phyloP scores from a whole-genome alignment of 2,797 vertebrate species.

The Tragopan temminckii region DNA sequence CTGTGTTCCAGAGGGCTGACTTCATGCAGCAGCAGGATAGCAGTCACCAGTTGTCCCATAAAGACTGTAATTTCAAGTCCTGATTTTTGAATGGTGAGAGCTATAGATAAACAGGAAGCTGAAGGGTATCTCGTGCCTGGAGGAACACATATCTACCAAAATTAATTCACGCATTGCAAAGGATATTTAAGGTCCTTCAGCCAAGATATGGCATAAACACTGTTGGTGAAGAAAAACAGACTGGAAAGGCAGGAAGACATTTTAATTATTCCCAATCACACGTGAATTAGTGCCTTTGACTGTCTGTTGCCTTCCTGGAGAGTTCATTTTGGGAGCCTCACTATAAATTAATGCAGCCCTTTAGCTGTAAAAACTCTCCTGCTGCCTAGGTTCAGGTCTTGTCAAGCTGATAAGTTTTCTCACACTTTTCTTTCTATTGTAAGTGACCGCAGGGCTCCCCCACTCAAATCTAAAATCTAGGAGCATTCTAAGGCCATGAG shows the following conservation, averaged over 20 bases:
- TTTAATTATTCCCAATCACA: constrained; percentile 34
- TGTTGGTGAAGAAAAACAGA: constrained; percentile 19
- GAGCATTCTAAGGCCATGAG: background rate
- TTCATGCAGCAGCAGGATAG: constrained; percentile 55
- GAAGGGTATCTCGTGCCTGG: background rate
- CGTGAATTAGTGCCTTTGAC: background rate
- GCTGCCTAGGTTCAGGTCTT: background rate
- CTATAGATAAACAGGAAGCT: constrained; percentile 34
- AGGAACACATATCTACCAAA: background rate
- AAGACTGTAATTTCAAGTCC: constrained; percentile 9
- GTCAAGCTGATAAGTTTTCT: background rate
- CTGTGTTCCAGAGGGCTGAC: constrained; percentile 52
- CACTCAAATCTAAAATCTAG: background rate
- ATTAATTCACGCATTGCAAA: background rate
- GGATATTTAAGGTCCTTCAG: background rate
- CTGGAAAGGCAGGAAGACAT: background rate
- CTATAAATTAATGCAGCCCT: background rate
- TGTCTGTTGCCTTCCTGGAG: background rate
- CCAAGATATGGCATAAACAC: background rate
- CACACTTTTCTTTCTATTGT: background rate
- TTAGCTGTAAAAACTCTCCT: background rate
- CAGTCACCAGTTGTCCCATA: background rate
- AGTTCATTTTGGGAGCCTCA: background rate
- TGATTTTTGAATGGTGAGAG: constrained; percentile 42
- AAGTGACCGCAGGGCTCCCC: background rate